Base-by-base conservation (phyloP, 2,888 invertebrate species). In the Nemapogon koenigi region DNA sequence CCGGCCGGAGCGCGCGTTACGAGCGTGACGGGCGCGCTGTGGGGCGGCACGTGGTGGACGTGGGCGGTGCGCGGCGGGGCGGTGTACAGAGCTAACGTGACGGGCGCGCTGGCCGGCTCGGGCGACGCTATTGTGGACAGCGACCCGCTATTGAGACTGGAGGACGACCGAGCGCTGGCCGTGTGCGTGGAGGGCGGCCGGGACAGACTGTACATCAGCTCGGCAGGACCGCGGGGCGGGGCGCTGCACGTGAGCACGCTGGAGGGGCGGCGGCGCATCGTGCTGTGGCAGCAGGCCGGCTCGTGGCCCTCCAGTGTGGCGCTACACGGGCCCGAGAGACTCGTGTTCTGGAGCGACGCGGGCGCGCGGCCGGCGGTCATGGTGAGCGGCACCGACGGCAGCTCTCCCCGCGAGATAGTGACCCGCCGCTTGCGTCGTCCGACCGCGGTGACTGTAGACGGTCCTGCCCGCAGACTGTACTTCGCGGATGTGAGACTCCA, bases 401-500 rank as follows among this genome's bases (percentile, higher is more conserved):
- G 59, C 28, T 70, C 71, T 13, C 50, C 49, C 45, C 78, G 75
- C 48, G 68, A 76, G 40, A 62, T 91, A 26, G 81, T 88, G 36
- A 68, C 75, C 39, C 73, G 80, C 3, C 81, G 85, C 48, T 71
- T 88, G 43, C 82, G 87, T 10, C 89, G 90, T 81, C 90, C 90
- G 1, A 82, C 84, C 3, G 89, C 91, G 47, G 76, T 94, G 31
- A 86, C 91, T 3, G 80, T 93, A 38, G 90, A 90, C 63, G 83
- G 85, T 57, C 83, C 89, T 1, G 86, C 87, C 0, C 71, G 78
- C n/a, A 75, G 93, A 4, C 62, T 94, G 3, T 94, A 93, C 76
- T 91, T 91, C 89, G 84, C 89, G 8, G 94, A 94, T 71, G 84
- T 86, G n/a, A 90, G 91, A 62, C 83, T 84, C 47, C 83, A 83